These are phyloP conservation scores for Setophaga coronata DNA, from an alignment of 2,113 vertebrate species.

Conservation along the genomic window DNA sequence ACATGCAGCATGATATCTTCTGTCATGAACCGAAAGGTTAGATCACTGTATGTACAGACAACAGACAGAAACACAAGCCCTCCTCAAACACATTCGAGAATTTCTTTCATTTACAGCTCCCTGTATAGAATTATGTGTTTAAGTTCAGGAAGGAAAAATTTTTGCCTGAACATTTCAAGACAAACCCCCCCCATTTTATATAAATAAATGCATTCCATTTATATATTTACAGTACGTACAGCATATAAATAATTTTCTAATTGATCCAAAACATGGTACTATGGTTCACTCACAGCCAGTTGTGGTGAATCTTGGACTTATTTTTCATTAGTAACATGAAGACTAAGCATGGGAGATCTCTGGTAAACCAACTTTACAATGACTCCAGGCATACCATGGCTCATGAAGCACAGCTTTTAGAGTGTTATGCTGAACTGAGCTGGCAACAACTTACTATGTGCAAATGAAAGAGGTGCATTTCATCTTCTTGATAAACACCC, in stretches of 20 bases:
- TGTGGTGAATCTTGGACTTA: neutral
- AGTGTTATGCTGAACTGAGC: neutral
- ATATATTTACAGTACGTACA: constrained; percentile 75
- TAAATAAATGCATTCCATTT: constrained; percentile 73
- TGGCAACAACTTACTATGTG: neutral
- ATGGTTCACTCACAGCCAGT: neutral
- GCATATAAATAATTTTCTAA: constrained; percentile 60
- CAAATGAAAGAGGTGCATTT: neutral
- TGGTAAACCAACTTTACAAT: neutral
- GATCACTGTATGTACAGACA: neutral
- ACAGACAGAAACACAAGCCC: neutral
- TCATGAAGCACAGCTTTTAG: neutral
- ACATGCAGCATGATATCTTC: neutral
- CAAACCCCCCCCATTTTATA: constrained; percentile 22
- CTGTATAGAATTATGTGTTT: neutral
- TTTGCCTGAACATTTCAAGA: neutral
- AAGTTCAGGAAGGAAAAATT: neutral
- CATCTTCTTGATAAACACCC: neutral
- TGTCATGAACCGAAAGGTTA: neutral
- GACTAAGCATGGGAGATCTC: neutral
- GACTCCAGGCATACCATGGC: neutral
- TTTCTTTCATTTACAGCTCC: neutral
- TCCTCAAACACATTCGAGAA: neutral
- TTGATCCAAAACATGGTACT: neutral
- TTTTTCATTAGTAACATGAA: neutral